Evolutionary conservation across 1,140 invertebrate species (phyloP).

Genomic region (Drosophila kurseongensis): DNA sequence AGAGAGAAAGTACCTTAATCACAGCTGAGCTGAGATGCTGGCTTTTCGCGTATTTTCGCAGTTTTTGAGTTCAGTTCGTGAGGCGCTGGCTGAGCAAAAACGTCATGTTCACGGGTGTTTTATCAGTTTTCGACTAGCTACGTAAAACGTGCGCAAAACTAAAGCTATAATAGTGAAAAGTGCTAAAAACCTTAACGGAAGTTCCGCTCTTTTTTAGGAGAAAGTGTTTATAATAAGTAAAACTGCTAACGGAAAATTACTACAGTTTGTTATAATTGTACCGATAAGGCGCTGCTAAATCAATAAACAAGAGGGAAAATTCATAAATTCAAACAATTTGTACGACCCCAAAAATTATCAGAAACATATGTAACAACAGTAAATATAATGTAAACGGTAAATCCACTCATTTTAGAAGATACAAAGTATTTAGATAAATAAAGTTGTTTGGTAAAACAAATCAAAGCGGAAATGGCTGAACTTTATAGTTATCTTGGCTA

Average conservation of each 20-base stretch:
- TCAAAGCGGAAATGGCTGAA: not conserved
- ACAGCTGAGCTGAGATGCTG: constrained; percentile 73
- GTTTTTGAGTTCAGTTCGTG: constrained; percentile 59
- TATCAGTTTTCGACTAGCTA: constrained; percentile 1
- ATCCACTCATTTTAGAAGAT: not conserved
- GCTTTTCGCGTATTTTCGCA: constrained; percentile 27
- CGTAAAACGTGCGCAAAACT: constrained; percentile 47
- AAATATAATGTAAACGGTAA: not conserved
- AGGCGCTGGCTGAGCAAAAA: constrained; percentile 68
- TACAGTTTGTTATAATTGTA: not conserved
- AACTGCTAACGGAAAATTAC: not conserved
- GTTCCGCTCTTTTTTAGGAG: not conserved
- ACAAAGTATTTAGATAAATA: constrained; percentile 15
- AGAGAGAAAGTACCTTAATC: constrained; percentile 48
- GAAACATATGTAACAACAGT: not conserved
- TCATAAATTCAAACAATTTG: not conserved
- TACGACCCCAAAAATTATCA: not conserved
- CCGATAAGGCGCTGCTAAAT: not conserved
- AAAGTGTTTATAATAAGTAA: not conserved
- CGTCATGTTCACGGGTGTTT: constrained; percentile 47
- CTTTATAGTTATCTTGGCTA: constrained; percentile 12
- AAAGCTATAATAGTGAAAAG: constrained; percentile 9
- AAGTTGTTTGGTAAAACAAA: constrained; percentile 38
- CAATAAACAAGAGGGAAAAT: constrained; percentile 5
- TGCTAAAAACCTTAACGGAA: constrained; percentile 1